Evolutionary conservation across 2,797 vertebrate species (phyloP).

Genomic region (Ptychobarbus kaznakovi): DNA sequence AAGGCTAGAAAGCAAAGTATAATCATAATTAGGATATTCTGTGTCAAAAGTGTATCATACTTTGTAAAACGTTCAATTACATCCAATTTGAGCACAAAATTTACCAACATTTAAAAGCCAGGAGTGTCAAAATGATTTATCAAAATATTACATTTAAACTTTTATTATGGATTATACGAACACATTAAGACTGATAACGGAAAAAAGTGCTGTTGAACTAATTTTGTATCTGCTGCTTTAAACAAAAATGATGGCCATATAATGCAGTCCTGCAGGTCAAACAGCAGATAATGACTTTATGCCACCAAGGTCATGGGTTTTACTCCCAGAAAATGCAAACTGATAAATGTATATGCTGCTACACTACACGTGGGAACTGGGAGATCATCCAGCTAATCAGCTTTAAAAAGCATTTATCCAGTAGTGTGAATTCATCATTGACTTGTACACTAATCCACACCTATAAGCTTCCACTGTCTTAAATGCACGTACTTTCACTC

Average conservation of each 20-base stretch:
- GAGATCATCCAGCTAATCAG: not conserved
- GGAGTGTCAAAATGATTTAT: not conserved
- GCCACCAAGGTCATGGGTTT: not conserved
- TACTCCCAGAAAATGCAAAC: not conserved
- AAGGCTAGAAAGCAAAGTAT: conserved; percentile 44
- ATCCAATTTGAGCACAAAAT: not conserved
- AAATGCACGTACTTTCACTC: not conserved
- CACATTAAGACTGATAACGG: not conserved
- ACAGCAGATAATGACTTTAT: not conserved
- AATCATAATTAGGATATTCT: not conserved
- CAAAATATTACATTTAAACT: not conserved
- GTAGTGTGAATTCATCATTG: not conserved
- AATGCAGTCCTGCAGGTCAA: not conserved
- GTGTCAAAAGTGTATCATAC: not conserved
- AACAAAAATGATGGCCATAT: not conserved
- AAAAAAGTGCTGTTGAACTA: not conserved
- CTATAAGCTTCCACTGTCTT: not conserved
- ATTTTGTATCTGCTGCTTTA: not conserved
- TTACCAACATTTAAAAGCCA: not conserved
- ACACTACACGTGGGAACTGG: not conserved
- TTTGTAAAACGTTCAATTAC: not conserved
- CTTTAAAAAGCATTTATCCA: not conserved
- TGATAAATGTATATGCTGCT: not conserved
- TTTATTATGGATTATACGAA: not conserved
- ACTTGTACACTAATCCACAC: not conserved